These are phyloP conservation scores for Chanos chanos DNA, from an alignment of 2,797 vertebrate genomes.

Conservation along the genomic window DNA sequence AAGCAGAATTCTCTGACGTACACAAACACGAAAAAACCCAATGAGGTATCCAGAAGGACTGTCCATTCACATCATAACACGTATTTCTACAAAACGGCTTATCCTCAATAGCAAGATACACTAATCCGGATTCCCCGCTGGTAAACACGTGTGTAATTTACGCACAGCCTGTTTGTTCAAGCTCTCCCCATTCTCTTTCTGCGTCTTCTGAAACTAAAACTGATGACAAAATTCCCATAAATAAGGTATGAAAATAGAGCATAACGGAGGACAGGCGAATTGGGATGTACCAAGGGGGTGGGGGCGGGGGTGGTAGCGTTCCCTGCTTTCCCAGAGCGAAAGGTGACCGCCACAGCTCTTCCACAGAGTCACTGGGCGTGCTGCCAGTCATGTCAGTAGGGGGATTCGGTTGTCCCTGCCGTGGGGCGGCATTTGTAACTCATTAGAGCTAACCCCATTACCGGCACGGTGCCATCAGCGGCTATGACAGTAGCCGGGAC, in stretches of 20 bases:
- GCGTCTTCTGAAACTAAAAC: neutral
- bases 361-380: constrained; percentile 59
- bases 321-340: too few relatives aligned
- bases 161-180: constrained; percentile 20
- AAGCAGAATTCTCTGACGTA: too few relatives aligned
- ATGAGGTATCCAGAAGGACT: too few relatives aligned
- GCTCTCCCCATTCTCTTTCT: neutral
- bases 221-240: too few relatives aligned
- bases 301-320: too few relatives aligned
- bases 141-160: constrained; percentile 17
- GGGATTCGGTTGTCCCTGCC: constrained; percentile 51
- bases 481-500: constrained; percentile 11
- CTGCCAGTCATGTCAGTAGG: constrained; percentile 54
- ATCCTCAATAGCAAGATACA: neutral
- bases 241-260: too few relatives aligned
- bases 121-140: constrained; percentile 8
- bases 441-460: constrained; percentile 60
- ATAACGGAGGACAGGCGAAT: too few relatives aligned
- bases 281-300: too few relatives aligned
- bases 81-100: neutral
- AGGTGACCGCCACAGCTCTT: too few relatives aligned
- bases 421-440: constrained; percentile 65
- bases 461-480: constrained; percentile 24
- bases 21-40: too few relatives aligned
- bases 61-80: too few relatives aligned